These are phyloP conservation scores for Catostomus latipinnis DNA, from an alignment of 2,797 vertebrate species.

Conservation along the genomic window DNA sequence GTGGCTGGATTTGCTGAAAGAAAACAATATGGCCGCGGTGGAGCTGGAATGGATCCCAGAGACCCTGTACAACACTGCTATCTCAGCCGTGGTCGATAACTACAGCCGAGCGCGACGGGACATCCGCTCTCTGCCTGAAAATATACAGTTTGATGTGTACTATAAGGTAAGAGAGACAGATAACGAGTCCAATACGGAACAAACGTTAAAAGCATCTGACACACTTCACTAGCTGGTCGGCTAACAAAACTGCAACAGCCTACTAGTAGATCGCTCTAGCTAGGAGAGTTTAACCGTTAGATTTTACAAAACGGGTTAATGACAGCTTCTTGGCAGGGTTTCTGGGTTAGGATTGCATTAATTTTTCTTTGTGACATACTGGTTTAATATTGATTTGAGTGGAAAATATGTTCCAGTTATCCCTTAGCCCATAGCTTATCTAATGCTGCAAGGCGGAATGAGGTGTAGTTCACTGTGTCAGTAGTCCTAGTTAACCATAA, in stretches of 20 bases:
- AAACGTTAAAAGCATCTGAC: not conserved
- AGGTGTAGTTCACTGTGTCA: not conserved
- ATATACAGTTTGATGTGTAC: conserved; percentile 98
- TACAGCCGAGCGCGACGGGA: conserved; percentile 92
- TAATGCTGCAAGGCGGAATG: not conserved
- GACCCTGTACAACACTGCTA: conserved; percentile 97
- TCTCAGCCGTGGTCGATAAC: conserved; percentile 97
- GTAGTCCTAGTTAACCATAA: conserved; percentile 1
- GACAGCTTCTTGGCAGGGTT: not conserved
- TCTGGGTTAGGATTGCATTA: not conserved
- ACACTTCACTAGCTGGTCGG: conserved; percentile 8
- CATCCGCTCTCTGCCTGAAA: conserved; percentile 94
- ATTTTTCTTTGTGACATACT: not conserved
- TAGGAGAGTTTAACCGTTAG: not conserved
- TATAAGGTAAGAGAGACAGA: conserved; percentile 84
- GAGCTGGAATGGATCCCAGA: conserved; percentile 99
- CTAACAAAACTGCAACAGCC: conserved; percentile 6
- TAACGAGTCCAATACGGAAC: too few species aligned
- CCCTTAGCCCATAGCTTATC: conserved; percentile 5
- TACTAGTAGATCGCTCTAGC: conserved; percentile 8
- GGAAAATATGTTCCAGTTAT: conserved; percentile 13
- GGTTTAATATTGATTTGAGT: not conserved
- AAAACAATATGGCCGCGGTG: conserved; percentile 96
- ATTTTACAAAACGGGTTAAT: not conserved
- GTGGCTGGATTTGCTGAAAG: conserved; percentile 78